Evolutionary conservation across 2,888 invertebrate genomes (phyloP), one percentile per base, ranked within the genome.

Genomic region (Chloroclystis v-ata): DNA sequence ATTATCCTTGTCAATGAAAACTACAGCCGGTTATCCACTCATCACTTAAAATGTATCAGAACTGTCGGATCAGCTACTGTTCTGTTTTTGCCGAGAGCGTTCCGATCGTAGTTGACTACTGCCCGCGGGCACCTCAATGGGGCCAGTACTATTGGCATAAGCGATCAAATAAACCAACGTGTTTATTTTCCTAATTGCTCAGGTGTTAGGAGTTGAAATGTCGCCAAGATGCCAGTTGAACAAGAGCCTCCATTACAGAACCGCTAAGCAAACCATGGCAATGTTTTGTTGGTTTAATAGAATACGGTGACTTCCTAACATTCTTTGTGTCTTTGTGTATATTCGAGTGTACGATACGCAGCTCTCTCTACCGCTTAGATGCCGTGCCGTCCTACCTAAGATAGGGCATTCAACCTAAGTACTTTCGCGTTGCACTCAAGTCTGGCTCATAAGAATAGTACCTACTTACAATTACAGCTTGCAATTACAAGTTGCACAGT

Each of bases 61-160:
- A 56, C 53, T 57, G 61, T 61, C 60, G 61, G 63, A 61, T 58
- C 54, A 58, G 71, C 69, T 73, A 61, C 69, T 69, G 73, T 72
- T 65, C 59, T 43, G 63, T 69, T 68, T 66, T 71, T 63, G 49
- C 49, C 53, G 49, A 40, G 41, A 55, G 14, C 43, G 28, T 55
- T 47, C 47, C 40, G 52, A 56, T 54, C 56, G 61, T 59, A 63
- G 63, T 43, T 46, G 28, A 57, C 63, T 62, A 60, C 61, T 62
- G 66, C 63, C 60, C 61, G 59, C 60, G 60, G 67, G 69, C 72
- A 71, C 68, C 69, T 65, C 69, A 78, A 69, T 67, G 77, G 73
- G 81, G 82, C 75, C 79, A 71, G 60, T 59, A 56, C 57, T 82
- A 72, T 80, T 75, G 67, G 74, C 69, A 60, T 65, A 69, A 71